Evolutionary conservation across 2,888 invertebrate species (phyloP), one percentile per base, ranked within the genome.

Genomic region (Xanthorhoe designata): DNA sequence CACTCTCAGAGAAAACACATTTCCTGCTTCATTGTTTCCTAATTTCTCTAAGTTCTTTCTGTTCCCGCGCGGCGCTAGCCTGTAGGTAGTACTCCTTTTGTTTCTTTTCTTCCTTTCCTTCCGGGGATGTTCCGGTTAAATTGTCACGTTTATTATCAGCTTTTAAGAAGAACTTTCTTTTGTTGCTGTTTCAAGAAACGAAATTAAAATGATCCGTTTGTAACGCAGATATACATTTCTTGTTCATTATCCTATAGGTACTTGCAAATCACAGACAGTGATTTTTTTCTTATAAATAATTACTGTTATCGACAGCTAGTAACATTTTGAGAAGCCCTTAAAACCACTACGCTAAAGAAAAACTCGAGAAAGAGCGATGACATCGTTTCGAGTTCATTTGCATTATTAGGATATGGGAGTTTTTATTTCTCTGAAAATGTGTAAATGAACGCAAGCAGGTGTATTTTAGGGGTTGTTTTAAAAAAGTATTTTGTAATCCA

Each of bases 1-100:
- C 79, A 73, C 81, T 82, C 80, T 75, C 77, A 73, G 77, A 83
- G 82, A 81, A 86, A 88, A 86, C 84, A 86, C 85, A 86, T 88
- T 90, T 89, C 88, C 88, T 87, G 87, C 81, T 86, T 82, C 86
- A 87, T 89, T 89, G 89, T 90, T 88, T 85, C 82, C 85, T 87
- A 87, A 89, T 90, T 89, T 88, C 88, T 87, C 84, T 82, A 87
- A 89, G 86, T 87, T 87, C 82, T 84, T 82, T 82, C 81, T 82
- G 78, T 80, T 80, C 78, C 57, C 53, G 63, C 66, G 19, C 53
- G 55, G 58, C 62, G 68, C 70, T 61, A 63, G 61, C 76, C 61
- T 15, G 51, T 62, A 49, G 29, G 49, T 53, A 54, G 78, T 76
- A 76, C 81, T 85, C 79, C 85, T 86, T 90, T 90, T 88, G 86